Conservation (phyloP, 2,113 vertebrate species). For the Nematolebias whitei region DNA sequence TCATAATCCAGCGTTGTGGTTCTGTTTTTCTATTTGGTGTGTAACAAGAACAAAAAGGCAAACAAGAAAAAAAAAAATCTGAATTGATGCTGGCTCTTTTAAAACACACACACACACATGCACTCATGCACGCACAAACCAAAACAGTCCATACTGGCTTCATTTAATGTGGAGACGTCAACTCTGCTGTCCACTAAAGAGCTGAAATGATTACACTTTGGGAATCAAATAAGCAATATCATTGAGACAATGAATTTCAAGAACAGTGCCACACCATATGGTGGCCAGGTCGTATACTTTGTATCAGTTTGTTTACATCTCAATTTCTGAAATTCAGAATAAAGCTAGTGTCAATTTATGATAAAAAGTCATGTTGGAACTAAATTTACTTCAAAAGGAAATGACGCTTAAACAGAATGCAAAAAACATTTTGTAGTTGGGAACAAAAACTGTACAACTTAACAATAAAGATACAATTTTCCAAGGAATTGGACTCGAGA, state of each 20-base stretch:
- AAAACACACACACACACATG: conserved; percentile 53
- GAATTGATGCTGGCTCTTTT: conserved; percentile 79
- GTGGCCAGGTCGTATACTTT: conserved; percentile 79
- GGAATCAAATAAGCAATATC: conserved; percentile 74
- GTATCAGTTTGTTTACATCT: conserved; percentile 52
- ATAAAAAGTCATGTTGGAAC: conserved; percentile 86
- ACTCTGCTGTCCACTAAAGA: conserved; percentile 67
- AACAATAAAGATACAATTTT: conserved; percentile 69
- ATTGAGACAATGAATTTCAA: conserved; percentile 75
- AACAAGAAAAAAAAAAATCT: conserved; percentile 49
- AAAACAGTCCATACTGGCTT: conserved; percentile 77
- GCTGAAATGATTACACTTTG: conserved; percentile 78
- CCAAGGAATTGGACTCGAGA: conserved; percentile 72
- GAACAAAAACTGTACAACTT: conserved; percentile 87
- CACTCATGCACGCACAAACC: conserved; percentile 46
- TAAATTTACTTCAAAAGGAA: conserved; percentile 86
- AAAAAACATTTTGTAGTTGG: conserved; percentile 83
- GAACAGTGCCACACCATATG: conserved; percentile 80
- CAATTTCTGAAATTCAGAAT: conserved; percentile 82
- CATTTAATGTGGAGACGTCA: conserved; percentile 69
- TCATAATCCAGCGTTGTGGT: conserved; percentile 77
- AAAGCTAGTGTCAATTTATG: conserved; percentile 93
- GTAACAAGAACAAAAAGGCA: conserved; percentile 67
- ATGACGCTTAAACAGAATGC: conserved; percentile 90
- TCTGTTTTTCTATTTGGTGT: conserved; percentile 78